Evolutionary conservation across 2,113 vertebrate genomes (phyloP).

Genomic region (Phrynosoma blainvillii): DNA sequence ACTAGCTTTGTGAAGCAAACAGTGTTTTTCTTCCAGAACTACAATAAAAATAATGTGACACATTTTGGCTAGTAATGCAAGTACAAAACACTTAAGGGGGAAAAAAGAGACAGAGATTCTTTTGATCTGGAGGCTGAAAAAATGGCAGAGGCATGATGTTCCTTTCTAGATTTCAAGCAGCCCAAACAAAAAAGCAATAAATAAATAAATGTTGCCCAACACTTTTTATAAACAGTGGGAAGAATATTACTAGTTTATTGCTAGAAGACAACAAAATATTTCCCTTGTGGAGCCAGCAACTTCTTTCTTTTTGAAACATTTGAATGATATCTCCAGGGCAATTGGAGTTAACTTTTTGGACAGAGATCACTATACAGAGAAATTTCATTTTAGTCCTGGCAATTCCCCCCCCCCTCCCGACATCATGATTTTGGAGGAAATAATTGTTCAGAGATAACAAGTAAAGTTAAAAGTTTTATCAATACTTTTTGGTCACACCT

Average conservation of each 20-base stretch:
- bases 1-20: neutral
- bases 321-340: conserved; percentile 19
- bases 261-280: conserved; percentile 21
- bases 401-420: neutral
- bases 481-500: conserved; percentile 19
- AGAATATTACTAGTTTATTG: conserved; percentile 35
- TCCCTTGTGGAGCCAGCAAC: neutral
- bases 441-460: conserved; percentile 24
- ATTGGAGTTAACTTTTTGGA: accelerated
- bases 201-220: neutral
- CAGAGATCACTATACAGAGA: neutral
- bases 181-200: neutral
- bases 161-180: neutral
- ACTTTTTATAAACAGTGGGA: conserved; percentile 4
- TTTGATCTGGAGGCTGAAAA: neutral
- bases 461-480: neutral
- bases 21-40: neutral
- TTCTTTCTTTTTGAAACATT: conserved; percentile 8
- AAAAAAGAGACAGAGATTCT: neutral
- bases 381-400: neutral
- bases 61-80: neutral
- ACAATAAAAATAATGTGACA: neutral
- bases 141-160: neutral
- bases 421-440: neutral
- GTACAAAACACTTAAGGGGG: neutral